Percentiles rank a stretch among this genome's conserved stretches.
Conservation (phyloP, 2,888 invertebrate genomes). For the Drosophila paracracens region DNA sequence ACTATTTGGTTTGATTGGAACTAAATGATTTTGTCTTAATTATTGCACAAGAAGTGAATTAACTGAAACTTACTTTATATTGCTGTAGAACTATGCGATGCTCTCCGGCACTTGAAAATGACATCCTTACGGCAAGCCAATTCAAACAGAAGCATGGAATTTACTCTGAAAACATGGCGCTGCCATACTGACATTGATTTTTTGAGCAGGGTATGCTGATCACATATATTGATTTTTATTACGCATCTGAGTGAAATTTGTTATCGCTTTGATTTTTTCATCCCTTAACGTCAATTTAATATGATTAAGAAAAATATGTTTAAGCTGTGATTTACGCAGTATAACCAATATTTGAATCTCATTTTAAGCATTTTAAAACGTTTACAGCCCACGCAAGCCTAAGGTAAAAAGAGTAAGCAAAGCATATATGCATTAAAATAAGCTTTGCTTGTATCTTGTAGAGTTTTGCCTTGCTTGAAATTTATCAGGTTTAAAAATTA, state of each 20-base stretch:
- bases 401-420: background rate
- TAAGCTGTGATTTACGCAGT: background rate
- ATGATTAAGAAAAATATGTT: background rate
- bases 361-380: background rate
- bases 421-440: too few species aligned
- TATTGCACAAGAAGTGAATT: fast-evolving
- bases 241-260: background rate
- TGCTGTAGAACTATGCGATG: conserved; percentile 56
- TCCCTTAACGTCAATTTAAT: background rate
- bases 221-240: background rate
- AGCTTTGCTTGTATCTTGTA: too few species aligned
- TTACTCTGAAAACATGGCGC: background rate
- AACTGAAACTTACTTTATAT: conserved; percentile 41
- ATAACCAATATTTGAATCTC: background rate
- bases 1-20: conserved; percentile 38
- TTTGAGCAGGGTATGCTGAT: background rate
- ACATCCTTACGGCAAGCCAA: conserved; percentile 37
- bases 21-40: conserved; percentile 22
- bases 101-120: conserved; percentile 40
- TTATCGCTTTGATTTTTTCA: background rate
- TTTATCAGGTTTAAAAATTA: background rate
- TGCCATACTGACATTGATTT: conserved; percentile 16
- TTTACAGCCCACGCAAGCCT: too few species aligned
- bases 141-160: conserved; percentile 21
- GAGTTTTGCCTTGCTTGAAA: background rate